Percentiles rank a stretch among this genome's conserved stretches.
Evolutionary conservation across 2,113 vertebrate genomes (phyloP).

Genomic region (Butorides virescens): DNA sequence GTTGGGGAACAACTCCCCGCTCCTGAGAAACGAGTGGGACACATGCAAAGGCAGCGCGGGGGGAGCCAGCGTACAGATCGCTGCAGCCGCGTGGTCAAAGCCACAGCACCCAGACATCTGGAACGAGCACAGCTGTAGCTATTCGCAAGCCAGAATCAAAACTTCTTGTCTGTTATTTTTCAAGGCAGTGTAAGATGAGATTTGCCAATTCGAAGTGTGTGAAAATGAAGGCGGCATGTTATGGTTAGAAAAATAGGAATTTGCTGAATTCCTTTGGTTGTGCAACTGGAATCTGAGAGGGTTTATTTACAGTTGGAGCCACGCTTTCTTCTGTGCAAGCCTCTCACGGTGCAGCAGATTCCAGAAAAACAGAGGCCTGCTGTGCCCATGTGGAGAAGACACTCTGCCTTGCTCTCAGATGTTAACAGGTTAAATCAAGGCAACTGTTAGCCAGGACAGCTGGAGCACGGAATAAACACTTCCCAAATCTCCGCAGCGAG

Average conservation of each 20-base stretch:
- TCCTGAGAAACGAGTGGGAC: not conserved
- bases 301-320: constrained; percentile 13
- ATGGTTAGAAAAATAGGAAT: not conserved
- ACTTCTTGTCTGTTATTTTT: not conserved
- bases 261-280: not conserved
- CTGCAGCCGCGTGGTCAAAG: not conserved
- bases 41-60: not conserved
- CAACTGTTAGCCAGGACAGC: not conserved
- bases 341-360: not conserved
- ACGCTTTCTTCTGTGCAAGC: not conserved
- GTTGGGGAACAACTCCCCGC: not conserved
- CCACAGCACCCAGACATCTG: not conserved
- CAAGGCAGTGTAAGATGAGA: not conserved
- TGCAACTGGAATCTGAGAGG: not conserved
- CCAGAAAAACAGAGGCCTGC: not conserved
- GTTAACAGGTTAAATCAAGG: not conserved
- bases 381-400: not conserved
- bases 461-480: not conserved
- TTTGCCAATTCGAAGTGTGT: not conserved
- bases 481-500: not conserved
- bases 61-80: not conserved
- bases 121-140: not conserved
- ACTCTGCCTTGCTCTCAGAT: not conserved
- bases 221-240: not conserved
- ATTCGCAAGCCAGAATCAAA: not conserved